Conservation (phyloP, 2,888 invertebrate species). For the Phania funesta region DNA sequence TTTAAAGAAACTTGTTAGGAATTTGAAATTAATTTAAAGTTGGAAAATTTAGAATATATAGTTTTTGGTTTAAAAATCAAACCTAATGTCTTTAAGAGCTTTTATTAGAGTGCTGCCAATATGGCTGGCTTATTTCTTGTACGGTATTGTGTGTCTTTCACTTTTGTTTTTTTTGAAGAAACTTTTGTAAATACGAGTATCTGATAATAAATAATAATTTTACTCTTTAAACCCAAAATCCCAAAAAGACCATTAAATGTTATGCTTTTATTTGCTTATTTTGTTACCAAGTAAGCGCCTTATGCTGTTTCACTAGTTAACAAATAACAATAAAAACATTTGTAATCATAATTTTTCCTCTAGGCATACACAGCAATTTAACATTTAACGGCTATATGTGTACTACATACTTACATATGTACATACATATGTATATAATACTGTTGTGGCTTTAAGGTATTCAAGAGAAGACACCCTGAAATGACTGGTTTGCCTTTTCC, state of each 20-base stretch:
- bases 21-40: too few species aligned
- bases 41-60: too few species aligned
- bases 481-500: neutral
- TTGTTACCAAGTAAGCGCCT: constrained; percentile 21
- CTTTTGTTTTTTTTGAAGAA: too few species aligned
- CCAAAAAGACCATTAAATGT: constrained; percentile 12
- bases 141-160: too few species aligned
- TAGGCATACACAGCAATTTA: neutral
- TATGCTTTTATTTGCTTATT: neutral
- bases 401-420: too few species aligned
- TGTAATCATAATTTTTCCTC: constrained; percentile 29
- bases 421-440: constrained; percentile 1
- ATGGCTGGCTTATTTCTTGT: too few species aligned
- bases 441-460: neutral
- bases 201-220: neutral
- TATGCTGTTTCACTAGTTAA: neutral
- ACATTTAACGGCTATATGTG: constrained; percentile 22
- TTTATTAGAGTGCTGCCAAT: too few species aligned
- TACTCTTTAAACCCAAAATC: neutral
- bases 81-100: too few species aligned
- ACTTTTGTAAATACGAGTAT: neutral
- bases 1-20: too few species aligned
- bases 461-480: neutral
- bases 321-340: constrained; percentile 39
- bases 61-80: too few species aligned